These are phyloP conservation scores for Panulirus ornatus DNA, from an alignment of 1,140 invertebrate species.

Conservation along the genomic window DNA sequence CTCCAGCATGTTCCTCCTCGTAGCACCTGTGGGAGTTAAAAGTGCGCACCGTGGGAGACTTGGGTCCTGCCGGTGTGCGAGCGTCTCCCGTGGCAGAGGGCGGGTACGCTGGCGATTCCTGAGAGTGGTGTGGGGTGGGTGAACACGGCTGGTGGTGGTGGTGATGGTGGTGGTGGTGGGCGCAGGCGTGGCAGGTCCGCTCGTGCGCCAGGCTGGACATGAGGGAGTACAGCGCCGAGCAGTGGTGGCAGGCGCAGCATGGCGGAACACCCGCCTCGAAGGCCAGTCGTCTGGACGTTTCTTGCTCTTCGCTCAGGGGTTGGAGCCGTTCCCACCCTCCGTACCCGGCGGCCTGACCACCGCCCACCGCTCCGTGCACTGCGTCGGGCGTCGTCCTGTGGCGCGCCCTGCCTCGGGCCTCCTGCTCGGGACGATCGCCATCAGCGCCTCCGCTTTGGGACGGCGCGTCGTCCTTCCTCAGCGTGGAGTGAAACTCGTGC, in stretches of 20 bases:
- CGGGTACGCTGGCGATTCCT: not conserved
- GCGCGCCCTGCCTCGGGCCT: constrained; percentile 39
- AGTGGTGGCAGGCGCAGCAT: constrained; percentile 60
- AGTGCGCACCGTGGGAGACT: constrained; percentile 50
- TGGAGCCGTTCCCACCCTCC: constrained; percentile 7
- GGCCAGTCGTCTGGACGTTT: not conserved
- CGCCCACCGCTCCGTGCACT: not conserved
- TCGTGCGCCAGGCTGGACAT: constrained; percentile 47
- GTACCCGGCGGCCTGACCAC: not conserved
- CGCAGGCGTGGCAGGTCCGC: constrained; percentile 38
- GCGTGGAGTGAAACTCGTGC: constrained; percentile 66
- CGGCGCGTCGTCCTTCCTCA: not conserved
- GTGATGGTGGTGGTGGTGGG: constrained; percentile 45
- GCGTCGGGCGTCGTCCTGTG: not conserved
- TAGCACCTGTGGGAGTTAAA: constrained; percentile 63
- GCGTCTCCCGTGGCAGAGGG: not conserved
- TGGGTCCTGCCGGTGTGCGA: not conserved
- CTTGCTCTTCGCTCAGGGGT: not conserved
- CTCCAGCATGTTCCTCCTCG: not conserved
- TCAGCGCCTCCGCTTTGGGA: too few relatives aligned
- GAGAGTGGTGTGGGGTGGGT: not conserved
- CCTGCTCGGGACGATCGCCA: not conserved
- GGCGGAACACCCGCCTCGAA: not conserved
- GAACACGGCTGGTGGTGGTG: constrained; percentile 16
- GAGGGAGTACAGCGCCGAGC: constrained; percentile 50